Conservation (phyloP, 2,888 invertebrate genomes). For the Periphyllus acericola region DNA sequence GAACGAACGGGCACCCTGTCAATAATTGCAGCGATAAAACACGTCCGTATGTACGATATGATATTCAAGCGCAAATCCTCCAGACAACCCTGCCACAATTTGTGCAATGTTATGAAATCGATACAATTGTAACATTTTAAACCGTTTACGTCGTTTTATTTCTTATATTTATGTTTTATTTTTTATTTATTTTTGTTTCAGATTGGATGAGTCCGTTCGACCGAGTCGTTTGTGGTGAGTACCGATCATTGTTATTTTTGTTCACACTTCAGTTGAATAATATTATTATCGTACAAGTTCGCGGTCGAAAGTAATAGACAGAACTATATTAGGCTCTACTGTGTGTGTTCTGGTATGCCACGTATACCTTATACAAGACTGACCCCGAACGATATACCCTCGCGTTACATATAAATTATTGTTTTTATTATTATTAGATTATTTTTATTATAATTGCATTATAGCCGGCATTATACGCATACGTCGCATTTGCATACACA, state of each 20-base stretch:
- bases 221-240: constrained; percentile 94
- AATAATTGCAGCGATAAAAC: constrained; percentile 10
- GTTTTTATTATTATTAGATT: no score
- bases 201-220: constrained; percentile 96
- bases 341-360: no score
- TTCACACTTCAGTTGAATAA: background rate
- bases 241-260: background rate
- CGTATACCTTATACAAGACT: no score
- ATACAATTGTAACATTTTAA: background rate
- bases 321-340: no score
- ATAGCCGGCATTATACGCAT: no score
- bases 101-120: background rate
- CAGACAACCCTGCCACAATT: no score
- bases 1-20: background rate
- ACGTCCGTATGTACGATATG: no score
- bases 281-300: background rate
- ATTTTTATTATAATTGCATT: no score
- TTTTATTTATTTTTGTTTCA: constrained; percentile 72
- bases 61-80: no score
- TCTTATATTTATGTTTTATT: background rate
- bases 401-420: background rate
- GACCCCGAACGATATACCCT: background rate
- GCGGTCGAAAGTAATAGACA: no score
- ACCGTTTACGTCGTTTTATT: background rate
- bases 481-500: no score